Percentiles rank a stretch among this genome's conserved stretches.
Evolutionary conservation across 2,888 invertebrate species (phyloP).

Genomic region (Tenodera sinensis): DNA sequence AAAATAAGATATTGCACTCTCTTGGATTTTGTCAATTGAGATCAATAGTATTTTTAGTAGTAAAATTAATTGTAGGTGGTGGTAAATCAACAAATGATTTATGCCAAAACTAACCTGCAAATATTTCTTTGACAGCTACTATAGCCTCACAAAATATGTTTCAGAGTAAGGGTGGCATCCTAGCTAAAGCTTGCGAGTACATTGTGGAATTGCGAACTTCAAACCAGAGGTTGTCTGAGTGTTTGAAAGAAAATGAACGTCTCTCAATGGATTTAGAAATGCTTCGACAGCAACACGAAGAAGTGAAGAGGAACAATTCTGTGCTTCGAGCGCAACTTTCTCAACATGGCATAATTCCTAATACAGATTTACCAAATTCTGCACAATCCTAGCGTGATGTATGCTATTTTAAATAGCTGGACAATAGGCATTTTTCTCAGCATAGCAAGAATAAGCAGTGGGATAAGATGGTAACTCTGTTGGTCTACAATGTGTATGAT

Average conservation of each 20-base stretch:
- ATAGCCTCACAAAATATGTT: neutral
- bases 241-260: conserved; percentile 67
- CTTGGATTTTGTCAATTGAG: too few relatives aligned
- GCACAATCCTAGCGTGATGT: conserved; percentile 6
- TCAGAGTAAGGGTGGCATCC: conserved; percentile 90
- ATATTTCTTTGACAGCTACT: too few relatives aligned
- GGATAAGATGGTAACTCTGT: neutral
- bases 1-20: too few relatives aligned
- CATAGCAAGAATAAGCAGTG: neutral
- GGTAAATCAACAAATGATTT: too few relatives aligned
- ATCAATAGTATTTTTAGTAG: too few relatives aligned
- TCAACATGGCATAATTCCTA: conserved; percentile 58
- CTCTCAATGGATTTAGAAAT: conserved; percentile 65
- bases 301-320: conserved; percentile 72
- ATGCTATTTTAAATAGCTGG: neutral
- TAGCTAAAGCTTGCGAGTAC: conserved; percentile 94
- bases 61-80: too few relatives aligned
- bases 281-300: conserved; percentile 66
- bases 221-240: conserved; percentile 66
- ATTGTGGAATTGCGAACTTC: conserved; percentile 78
- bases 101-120: too few relatives aligned
- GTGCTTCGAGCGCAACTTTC: conserved; percentile 64
- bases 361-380: conserved; percentile 28
- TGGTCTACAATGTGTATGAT: neutral
- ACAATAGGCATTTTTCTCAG: neutral